A percentile compares a stretch with the other conserved stretches of the same genome.
phyloP scores from a whole-genome alignment of 2,113 vertebrate genomes.

The Heteronetta atricapilla region DNA sequence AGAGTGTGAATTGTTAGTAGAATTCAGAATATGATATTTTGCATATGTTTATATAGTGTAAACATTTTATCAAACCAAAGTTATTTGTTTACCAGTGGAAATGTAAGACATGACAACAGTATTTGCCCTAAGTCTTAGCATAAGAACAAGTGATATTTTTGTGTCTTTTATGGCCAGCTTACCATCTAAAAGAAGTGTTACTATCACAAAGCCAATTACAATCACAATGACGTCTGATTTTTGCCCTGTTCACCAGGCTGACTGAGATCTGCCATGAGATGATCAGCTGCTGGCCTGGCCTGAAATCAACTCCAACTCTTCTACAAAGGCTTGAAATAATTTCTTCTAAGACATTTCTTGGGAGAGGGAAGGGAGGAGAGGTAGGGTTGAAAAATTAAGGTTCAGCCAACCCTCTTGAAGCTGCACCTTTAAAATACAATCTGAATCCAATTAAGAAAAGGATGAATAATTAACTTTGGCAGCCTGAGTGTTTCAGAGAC shows the following conservation, averaged over 20 bases:
- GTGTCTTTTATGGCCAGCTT: not conserved
- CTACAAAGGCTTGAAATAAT: not conserved
- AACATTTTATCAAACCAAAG: not conserved
- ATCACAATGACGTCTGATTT: fast-evolving
- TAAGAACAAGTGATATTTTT: not conserved
- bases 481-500: slow-evolving; percentile 49
- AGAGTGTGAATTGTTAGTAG: not conserved
- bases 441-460: slow-evolving; percentile 55
- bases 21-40: not conserved
- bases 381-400: not conserved
- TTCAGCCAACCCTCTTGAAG: slow-evolving; percentile 5
- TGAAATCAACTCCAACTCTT: not conserved
- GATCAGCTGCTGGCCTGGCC: not conserved
- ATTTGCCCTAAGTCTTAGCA: not conserved
- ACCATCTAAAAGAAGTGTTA: not conserved
- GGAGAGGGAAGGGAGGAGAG: not conserved
- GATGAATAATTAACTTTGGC: slow-evolving; percentile 70
- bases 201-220: not conserved
- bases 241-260: not conserved
- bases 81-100: not conserved
- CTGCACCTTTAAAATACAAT: slow-evolving; percentile 59
- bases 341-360: not conserved
- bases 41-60: fast-evolving
- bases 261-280: not conserved
- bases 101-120: fast-evolving